Conservation (phyloP, 1,140 invertebrate species). For the Ericerus pela region DNA sequence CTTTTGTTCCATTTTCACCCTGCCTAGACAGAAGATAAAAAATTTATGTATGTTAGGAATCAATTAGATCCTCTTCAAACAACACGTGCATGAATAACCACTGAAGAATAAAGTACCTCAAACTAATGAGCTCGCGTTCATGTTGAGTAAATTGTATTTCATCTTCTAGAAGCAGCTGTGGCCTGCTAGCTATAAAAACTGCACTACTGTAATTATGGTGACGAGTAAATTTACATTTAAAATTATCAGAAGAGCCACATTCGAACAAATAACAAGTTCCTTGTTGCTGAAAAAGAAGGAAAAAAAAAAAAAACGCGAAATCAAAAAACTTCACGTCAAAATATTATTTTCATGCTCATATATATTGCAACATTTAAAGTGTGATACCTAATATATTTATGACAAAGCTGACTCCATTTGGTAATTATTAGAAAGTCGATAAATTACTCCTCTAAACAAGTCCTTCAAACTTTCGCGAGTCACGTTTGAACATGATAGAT, state of each 20-base stretch:
- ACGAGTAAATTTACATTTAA: slow-evolving; percentile 80
- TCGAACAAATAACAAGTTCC: slow-evolving; percentile 85
- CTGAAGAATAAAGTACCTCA: slow-evolving; percentile 37
- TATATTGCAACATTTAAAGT: not conserved
- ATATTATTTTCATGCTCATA: not conserved
- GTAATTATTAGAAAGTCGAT: too few species aligned
- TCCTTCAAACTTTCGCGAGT: not conserved
- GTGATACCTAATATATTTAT: not conserved
- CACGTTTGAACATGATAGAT: not conserved
- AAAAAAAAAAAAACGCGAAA: slow-evolving; percentile 16
- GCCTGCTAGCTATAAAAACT: slow-evolving; percentile 48
- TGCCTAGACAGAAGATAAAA: not conserved
- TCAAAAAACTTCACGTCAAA: not conserved
- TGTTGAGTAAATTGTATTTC: slow-evolving; percentile 53
- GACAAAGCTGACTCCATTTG: too few species aligned
- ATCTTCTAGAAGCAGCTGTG: slow-evolving; percentile 41
- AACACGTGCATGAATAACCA: not conserved
- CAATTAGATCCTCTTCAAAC: not conserved
- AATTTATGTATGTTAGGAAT: not conserved
- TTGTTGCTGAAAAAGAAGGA: slow-evolving; percentile 43
- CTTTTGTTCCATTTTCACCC: not conserved
- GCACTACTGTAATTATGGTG: slow-evolving; percentile 82
- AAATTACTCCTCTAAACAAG: not conserved
- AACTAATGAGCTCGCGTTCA: slow-evolving; percentile 60
- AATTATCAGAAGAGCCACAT: slow-evolving; percentile 72